These are phyloP conservation scores for Phalacrocorax brasilianus DNA, from an alignment of 2,113 vertebrate genomes.

Conservation along the genomic window DNA sequence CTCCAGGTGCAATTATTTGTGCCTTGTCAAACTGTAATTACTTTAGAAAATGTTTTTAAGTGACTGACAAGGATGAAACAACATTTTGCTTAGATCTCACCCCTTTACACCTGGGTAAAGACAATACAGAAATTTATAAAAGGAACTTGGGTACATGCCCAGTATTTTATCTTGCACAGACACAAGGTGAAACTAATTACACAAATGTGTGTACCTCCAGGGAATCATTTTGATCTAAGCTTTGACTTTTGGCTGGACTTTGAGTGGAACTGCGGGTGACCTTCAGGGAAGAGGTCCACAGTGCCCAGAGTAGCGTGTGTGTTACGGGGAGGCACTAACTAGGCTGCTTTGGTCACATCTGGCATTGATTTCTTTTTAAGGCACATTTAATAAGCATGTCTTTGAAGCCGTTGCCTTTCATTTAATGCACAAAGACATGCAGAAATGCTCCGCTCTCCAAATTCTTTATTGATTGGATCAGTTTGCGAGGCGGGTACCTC, in stretches of 20 bases:
- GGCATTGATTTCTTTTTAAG: constrained; percentile 93
- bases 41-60: constrained; percentile 61
- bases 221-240: constrained; percentile 72
- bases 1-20: constrained; percentile 62
- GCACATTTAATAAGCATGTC: constrained; percentile 92
- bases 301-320: constrained; percentile 67
- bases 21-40: constrained; percentile 40
- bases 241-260: constrained; percentile 70
- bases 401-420: constrained; percentile 92
- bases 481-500: constrained; percentile 66
- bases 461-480: constrained; percentile 91
- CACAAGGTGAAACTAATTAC: constrained; percentile 76
- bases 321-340: constrained; percentile 77
- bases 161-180: constrained; percentile 66
- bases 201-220: constrained; percentile 67
- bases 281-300: constrained; percentile 63
- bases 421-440: constrained; percentile 86
- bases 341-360: constrained; percentile 88
- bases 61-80: constrained; percentile 43
- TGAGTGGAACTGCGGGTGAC: constrained; percentile 71
- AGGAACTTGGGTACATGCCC: constrained; percentile 50
- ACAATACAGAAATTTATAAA: constrained; percentile 33
- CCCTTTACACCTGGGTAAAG: constrained; percentile 57
- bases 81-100: constrained; percentile 9
- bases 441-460: constrained; percentile 80